These are phyloP conservation scores for Cyprinodon variegatus DNA, from an alignment of 2,113 vertebrate species.

Conservation along the genomic window DNA sequence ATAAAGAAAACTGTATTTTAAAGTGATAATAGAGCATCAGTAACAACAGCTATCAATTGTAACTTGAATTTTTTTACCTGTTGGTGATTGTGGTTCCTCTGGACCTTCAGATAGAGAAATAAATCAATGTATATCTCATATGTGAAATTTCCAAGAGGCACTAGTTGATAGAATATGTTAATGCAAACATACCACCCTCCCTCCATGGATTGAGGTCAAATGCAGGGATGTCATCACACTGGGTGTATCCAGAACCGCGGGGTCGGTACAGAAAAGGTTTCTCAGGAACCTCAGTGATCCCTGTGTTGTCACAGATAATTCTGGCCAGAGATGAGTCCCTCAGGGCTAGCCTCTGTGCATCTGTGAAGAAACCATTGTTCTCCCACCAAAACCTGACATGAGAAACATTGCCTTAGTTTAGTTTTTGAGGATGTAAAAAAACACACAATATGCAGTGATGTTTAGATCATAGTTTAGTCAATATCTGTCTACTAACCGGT, in stretches of 20 bases:
- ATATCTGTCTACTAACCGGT: constrained; percentile 46
- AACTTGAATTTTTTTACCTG: constrained; percentile 15
- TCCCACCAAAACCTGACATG: constrained; percentile 81
- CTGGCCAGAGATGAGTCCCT: constrained; percentile 60
- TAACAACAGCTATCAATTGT: not conserved
- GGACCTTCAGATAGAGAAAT: not conserved
- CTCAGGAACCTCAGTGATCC: constrained; percentile 68
- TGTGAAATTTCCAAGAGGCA: not conserved
- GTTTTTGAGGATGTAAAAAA: not conserved
- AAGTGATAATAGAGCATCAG: not conserved
- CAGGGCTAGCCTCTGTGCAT: constrained; percentile 57
- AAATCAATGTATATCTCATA: not conserved
- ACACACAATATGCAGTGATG: too few relatives aligned
- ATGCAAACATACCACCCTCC: constrained; percentile 53
- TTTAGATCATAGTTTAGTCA: not conserved
- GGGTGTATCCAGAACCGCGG: constrained; percentile 44
- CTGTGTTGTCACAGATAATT: constrained; percentile 82
- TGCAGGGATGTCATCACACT: constrained; percentile 49
- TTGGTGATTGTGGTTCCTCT: accelerated
- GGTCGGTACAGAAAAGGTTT: constrained; percentile 63
- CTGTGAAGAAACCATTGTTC: constrained; percentile 71
- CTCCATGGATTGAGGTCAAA: constrained; percentile 77
- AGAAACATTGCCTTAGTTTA: not conserved
- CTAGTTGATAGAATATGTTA: not conserved
- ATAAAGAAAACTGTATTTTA: not conserved